A percentile compares a stretch with the other conserved stretches of the same genome.
Evolutionary conservation across 2,797 vertebrate species (phyloP).

Genomic region (Morus bassanus): DNA sequence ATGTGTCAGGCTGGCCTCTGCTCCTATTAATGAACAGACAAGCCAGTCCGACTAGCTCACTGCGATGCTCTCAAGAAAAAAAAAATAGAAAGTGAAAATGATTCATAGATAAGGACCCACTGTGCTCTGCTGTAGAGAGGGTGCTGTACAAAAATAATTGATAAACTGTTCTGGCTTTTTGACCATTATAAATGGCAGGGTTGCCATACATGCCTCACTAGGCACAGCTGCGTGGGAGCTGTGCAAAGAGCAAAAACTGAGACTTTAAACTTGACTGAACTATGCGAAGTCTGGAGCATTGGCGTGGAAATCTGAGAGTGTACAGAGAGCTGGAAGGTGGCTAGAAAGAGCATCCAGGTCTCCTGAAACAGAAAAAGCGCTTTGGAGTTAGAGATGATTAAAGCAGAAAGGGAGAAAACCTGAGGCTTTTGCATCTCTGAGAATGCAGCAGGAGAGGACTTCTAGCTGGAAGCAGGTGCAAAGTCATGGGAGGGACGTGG

Average conservation of each 20-base stretch:
- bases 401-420: background rate
- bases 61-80: background rate
- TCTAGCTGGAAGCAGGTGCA: background rate
- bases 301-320: background rate
- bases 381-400: background rate
- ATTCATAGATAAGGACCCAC: rapidly evolving
- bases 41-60: background rate
- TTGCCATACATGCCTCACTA: background rate
- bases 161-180: background rate
- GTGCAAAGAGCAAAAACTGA: background rate
- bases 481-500: background rate
- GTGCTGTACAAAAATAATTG: background rate
- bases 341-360: background rate
- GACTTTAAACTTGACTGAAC: background rate
- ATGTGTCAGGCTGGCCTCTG: background rate
- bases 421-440: background rate
- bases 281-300: rapidly evolving
- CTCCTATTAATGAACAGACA: background rate
- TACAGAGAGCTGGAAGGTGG: background rate
- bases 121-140: background rate
- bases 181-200: background rate
- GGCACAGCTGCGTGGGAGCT: background rate
- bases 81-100: background rate
- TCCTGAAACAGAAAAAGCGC: background rate
- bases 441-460: background rate